Evolutionary conservation across 2,113 vertebrate genomes (phyloP).

Genomic region (Mesembrinibis cayennensis): DNA sequence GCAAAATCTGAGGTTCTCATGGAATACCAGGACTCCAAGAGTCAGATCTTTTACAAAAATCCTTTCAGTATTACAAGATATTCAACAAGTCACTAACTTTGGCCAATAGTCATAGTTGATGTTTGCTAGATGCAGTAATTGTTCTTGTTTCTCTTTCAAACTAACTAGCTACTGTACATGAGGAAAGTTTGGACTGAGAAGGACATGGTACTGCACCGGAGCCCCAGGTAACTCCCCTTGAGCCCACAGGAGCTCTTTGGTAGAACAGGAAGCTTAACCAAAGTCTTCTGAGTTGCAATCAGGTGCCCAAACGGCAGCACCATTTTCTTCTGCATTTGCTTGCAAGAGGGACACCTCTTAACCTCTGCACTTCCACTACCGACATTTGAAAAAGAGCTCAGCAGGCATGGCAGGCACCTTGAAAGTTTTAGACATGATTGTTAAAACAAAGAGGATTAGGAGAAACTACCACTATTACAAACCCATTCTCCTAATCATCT

Average conservation of each 20-base stretch:
- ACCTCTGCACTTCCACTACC: not conserved
- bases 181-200: not conserved
- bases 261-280: not conserved
- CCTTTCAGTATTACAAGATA: not conserved
- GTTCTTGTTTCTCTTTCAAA: not conserved
- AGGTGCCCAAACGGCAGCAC: not conserved
- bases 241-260: not conserved
- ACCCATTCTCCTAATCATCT: not conserved
- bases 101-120: not conserved
- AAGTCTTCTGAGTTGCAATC: not conserved
- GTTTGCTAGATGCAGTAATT: not conserved
- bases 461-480: not conserved
- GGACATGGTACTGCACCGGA: not conserved
- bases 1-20: not conserved
- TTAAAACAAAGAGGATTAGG: slow-evolving; percentile 16
- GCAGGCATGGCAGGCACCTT: not conserved
- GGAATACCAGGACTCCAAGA: not conserved
- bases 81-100: not conserved
- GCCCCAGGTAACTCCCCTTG: not conserved
- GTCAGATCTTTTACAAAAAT: not conserved
- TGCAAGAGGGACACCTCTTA: not conserved
- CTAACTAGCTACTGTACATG: not conserved
- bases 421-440: not conserved
- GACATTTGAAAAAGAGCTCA: not conserved
- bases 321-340: not conserved